Conservation (phyloP, 2,113 vertebrate genomes). For the Galemys pyrenaicus region DNA sequence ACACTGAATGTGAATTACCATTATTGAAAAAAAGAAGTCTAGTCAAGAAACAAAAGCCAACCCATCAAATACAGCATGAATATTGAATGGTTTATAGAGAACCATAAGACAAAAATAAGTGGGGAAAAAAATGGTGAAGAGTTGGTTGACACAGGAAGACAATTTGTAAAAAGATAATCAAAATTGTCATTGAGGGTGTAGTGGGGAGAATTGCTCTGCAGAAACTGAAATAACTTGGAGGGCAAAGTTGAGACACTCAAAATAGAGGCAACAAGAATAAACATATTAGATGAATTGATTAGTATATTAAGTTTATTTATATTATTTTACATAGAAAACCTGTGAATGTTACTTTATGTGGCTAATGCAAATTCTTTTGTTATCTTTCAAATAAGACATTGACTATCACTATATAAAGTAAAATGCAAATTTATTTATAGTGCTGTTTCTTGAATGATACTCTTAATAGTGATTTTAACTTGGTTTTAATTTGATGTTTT, state of each 20-base stretch:
- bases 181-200: neutral
- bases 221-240: constrained; percentile 1
- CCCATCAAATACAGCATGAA: neutral
- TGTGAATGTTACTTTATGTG: neutral
- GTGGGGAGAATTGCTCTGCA: neutral
- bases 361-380: neutral
- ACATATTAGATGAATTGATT: neutral
- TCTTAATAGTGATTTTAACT: neutral
- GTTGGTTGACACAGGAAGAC: neutral
- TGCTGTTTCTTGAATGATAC: neutral
- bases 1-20: neutral
- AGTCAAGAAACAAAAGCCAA: neutral
- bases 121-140: neutral
- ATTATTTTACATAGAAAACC: neutral
- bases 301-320: neutral
- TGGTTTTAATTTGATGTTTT: neutral
- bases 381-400: neutral
- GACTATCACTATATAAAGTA: neutral
- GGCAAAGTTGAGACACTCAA: neutral
- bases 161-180: constrained; percentile 1
- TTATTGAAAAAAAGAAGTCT: neutral
- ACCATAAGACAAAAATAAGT: neutral
- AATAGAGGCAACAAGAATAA: neutral
- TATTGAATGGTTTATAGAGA: neutral
- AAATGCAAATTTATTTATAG: neutral